Conservation (phyloP, 2,113 vertebrate species). For the Tragelaphus scriptus region DNA sequence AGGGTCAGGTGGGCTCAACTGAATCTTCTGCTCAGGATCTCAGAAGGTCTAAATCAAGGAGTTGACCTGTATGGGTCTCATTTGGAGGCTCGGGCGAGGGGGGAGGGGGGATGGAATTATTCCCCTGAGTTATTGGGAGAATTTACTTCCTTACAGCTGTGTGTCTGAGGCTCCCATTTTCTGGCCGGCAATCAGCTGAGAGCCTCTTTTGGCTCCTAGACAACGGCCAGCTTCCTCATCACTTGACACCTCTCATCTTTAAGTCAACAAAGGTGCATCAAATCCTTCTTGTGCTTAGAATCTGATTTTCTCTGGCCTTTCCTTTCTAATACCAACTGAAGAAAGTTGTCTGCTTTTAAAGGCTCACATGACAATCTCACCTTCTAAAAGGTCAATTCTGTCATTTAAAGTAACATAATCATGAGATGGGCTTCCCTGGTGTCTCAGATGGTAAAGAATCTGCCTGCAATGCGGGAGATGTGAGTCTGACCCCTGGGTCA, state of each 20-base stretch:
- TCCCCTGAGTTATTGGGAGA: background rate
- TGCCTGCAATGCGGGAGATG: background rate
- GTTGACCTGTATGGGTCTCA: background rate
- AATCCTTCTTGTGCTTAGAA: background rate
- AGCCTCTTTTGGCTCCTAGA: background rate
- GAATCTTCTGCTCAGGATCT: background rate
- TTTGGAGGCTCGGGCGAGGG: background rate
- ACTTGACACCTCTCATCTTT: background rate
- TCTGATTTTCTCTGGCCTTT: background rate
- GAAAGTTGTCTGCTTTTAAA: background rate
- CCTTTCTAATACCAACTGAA: background rate
- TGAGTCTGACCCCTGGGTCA: background rate
- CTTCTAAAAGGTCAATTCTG: background rate
- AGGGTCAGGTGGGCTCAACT: background rate
- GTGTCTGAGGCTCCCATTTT: background rate
- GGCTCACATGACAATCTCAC: background rate
- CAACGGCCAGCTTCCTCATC: background rate
- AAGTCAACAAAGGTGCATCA: background rate
- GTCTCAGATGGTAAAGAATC: background rate
- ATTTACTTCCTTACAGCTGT: background rate
- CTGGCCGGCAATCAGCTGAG: background rate
- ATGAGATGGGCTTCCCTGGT: background rate
- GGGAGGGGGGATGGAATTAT: fast-evolving
- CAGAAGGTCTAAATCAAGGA: background rate
- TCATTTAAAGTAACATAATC: background rate